A percentile compares a stretch with the other conserved stretches of the same genome.
These are phyloP conservation scores for Ameiurus melas DNA, from an alignment of 2,113 vertebrate species.

Conservation along the genomic window DNA sequence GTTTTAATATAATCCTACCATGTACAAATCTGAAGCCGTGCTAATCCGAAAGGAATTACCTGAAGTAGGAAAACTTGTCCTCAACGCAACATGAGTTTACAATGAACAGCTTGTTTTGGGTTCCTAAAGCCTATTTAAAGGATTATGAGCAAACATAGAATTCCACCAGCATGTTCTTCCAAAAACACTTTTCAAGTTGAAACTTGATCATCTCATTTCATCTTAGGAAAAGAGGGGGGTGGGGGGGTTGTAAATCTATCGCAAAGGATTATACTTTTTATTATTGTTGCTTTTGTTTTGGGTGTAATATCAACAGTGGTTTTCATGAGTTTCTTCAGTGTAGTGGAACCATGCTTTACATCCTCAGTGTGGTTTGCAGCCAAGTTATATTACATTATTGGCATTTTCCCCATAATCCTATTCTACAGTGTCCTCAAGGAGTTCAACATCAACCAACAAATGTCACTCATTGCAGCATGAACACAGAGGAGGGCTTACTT, in stretches of 20 bases:
- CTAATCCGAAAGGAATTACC: slow-evolving; percentile 60
- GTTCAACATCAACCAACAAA: slow-evolving; percentile 66
- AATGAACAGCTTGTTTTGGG: slow-evolving; percentile 58
- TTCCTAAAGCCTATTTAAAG: slow-evolving; percentile 58
- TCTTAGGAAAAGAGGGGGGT: not conserved
- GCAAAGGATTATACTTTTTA: slow-evolving; percentile 5
- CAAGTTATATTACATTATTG: slow-evolving; percentile 14
- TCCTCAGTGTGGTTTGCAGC: slow-evolving; percentile 5
- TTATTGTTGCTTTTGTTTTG: slow-evolving; percentile 7
- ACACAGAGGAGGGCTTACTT: slow-evolving; percentile 65
- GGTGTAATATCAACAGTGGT: slow-evolving; percentile 29
- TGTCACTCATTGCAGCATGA: slow-evolving; percentile 65
- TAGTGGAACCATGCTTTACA: not conserved
- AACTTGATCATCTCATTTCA: slow-evolving; percentile 45
- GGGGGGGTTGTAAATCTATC: not conserved
- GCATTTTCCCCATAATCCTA: slow-evolving; percentile 55
- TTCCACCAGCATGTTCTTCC: slow-evolving; percentile 46
- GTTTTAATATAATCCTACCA: slow-evolving; percentile 68
- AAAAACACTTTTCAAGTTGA: slow-evolving; percentile 54
- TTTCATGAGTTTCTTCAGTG: slow-evolving; percentile 6
- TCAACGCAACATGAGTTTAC: slow-evolving; percentile 55
- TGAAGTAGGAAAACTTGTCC: slow-evolving; percentile 61
- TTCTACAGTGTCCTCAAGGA: slow-evolving; percentile 45
- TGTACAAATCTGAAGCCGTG: slow-evolving; percentile 51
- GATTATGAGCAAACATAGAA: slow-evolving; percentile 57